A percentile compares a stretch with the other conserved stretches of the same genome.
phyloP scores from a whole-genome alignment of 35 echinoderm and acorn worm genomes.

The Ptychodera flava region DNA sequence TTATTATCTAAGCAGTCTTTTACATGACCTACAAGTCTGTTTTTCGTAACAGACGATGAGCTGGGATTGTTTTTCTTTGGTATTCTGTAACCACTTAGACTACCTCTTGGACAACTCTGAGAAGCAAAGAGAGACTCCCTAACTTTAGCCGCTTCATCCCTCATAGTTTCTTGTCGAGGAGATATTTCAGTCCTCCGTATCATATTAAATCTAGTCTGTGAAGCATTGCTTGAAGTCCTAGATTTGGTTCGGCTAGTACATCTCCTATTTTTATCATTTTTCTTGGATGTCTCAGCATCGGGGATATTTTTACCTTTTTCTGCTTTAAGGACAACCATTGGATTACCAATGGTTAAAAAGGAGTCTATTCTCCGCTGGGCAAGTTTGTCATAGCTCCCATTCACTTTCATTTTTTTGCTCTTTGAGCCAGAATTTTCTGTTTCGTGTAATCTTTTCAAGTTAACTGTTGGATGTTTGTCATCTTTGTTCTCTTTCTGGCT shows the following conservation, averaged over 20 bases:
- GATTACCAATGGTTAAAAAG: neutral
- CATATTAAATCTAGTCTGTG: neutral
- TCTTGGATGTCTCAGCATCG: neutral
- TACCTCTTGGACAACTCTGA: slow-evolving; percentile 8
- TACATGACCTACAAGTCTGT: slow-evolving; percentile 8
- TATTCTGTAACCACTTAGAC: slow-evolving; percentile 48
- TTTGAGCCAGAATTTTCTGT: neutral
- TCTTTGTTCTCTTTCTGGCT: neutral
- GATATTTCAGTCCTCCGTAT: slow-evolving; percentile 11
- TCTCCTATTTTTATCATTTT: neutral
- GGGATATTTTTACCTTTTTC: neutral
- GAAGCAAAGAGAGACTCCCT: slow-evolving; percentile 21
- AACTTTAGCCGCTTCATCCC: slow-evolving; percentile 41
- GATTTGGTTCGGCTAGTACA: neutral
- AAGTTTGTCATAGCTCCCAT: neutral
- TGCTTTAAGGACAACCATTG: neutral
- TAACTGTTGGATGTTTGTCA: neutral
- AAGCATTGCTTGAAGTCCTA: slow-evolving; percentile 25
- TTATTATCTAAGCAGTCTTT: neutral
- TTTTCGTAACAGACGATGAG: slow-evolving; percentile 9
- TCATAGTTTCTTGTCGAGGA: slow-evolving; percentile 36
- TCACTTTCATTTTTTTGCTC: neutral
- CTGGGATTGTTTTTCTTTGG: slow-evolving; percentile 46
- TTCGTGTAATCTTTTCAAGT: neutral
- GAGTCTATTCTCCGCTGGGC: neutral